phyloP scores from a whole-genome alignment of 2,797 vertebrate species.

The Ctenochaetus hawaiiensis region DNA sequence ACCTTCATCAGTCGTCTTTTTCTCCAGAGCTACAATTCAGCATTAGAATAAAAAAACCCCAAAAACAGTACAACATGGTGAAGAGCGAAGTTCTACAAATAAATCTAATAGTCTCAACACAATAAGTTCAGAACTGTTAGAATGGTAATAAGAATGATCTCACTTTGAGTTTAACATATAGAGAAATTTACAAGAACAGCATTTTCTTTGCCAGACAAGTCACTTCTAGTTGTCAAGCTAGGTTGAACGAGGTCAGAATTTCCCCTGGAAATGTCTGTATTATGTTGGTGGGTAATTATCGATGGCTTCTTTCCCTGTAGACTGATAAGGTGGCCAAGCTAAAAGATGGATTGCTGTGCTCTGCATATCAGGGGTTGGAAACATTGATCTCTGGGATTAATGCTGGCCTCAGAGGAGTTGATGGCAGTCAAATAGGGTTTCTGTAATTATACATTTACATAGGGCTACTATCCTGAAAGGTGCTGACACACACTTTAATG shows the following conservation, averaged over 20 bases:
- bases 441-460: slow-evolving; percentile 86
- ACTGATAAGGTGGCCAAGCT: slow-evolving; percentile 75
- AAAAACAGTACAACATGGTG: slow-evolving; percentile 7
- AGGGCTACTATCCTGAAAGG: slow-evolving; percentile 66
- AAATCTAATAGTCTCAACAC: background rate
- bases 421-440: slow-evolving; percentile 83
- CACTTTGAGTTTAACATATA: slow-evolving; percentile 38
- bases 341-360: slow-evolving; percentile 85
- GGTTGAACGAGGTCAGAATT: slow-evolving; percentile 61
- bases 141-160: slow-evolving; percentile 18
- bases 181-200: slow-evolving; percentile 61
- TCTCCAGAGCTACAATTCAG: slow-evolving; percentile 9
- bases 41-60: background rate
- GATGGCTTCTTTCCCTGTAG: slow-evolving; percentile 70
- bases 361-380: slow-evolving; percentile 78
- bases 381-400: slow-evolving; percentile 86
- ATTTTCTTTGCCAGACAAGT: slow-evolving; percentile 62
- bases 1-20: background rate
- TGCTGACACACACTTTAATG: slow-evolving; percentile 74
- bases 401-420: slow-evolving; percentile 70
- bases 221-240: slow-evolving; percentile 56
- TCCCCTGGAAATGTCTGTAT: slow-evolving; percentile 74
- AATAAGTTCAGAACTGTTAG: slow-evolving; percentile 4
- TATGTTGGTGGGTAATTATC: slow-evolving; percentile 78
- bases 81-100: background rate